phyloP scores from a whole-genome alignment of 2,113 vertebrate species.

The Myotis davidii region DNA sequence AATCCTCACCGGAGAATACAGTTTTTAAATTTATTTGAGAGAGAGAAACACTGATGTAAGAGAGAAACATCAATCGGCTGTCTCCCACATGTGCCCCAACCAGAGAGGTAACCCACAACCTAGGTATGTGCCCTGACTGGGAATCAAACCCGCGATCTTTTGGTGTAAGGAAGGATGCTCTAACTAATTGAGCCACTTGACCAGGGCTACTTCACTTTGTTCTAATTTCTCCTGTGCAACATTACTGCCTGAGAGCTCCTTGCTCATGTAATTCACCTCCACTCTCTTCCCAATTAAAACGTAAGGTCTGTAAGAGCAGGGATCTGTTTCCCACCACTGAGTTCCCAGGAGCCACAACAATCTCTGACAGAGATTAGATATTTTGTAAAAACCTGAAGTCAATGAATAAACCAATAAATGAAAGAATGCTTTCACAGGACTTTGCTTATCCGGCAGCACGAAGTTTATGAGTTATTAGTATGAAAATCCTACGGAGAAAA shows the following conservation, averaged over 20 bases:
- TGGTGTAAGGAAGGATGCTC: no score
- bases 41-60: no score
- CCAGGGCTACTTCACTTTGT: neutral
- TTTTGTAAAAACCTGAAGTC: neutral
- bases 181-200: no score
- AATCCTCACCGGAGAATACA: no score
- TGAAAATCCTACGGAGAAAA: conserved; percentile 49
- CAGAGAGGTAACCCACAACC: no score
- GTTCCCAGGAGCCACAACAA: neutral
- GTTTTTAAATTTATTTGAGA: no score
- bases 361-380: neutral
- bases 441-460: neutral
- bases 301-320: neutral
- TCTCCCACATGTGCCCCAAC: no score
- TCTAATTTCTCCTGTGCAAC: conserved; percentile 43
- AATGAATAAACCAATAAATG: neutral
- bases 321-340: neutral
- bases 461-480: conserved; percentile 63
- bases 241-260: conserved; percentile 15
- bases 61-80: no score
- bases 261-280: neutral
- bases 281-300: neutral
- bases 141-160: no score
- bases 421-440: neutral
- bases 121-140: no score